phyloP scores from a whole-genome alignment of 2,113 vertebrate genomes.

The Tragelaphus imberbis region DNA sequence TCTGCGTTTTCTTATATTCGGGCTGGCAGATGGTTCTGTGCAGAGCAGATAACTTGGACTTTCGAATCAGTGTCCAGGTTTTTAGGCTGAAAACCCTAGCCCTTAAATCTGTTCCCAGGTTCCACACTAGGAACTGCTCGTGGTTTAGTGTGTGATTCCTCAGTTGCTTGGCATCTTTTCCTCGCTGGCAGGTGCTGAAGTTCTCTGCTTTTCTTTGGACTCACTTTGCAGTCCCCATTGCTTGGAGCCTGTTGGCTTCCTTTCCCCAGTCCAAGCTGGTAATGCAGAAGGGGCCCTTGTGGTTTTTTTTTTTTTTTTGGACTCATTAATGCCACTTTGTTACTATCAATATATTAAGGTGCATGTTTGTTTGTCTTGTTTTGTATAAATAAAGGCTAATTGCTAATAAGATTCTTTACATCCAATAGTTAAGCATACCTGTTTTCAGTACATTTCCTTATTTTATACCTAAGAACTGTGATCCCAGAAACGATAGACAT shows the following conservation, averaged over 20 bases:
- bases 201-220: not conserved
- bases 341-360: not conserved
- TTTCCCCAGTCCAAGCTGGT: not conserved
- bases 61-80: not conserved
- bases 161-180: not conserved
- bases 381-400: not conserved
- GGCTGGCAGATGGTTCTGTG: not conserved
- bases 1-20: accelerated
- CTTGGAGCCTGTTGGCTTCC: not conserved
- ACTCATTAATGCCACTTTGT: not conserved
- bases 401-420: not conserved
- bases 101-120: not conserved
- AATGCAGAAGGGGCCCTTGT: not conserved
- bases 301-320: not conserved
- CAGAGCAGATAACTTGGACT: not conserved
- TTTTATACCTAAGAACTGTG: not conserved
- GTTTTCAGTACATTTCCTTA: not conserved
- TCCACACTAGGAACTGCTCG: not conserved
- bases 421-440: not conserved
- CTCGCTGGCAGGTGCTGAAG: not conserved
- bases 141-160: too few relatives aligned
- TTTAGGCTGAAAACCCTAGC: not conserved
- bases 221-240: not conserved
- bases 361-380: not conserved
- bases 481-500: not conserved